Percentiles rank a stretch among this genome's conserved stretches.
These are phyloP conservation scores for western clawed frog (Xenopus tropicalis) DNA, from an alignment of 2,113 vertebrate species.

Conservation along the genomic window UCB_Xtro_10.0 CM004448.2:88415001-88415500, in stretches of 20 bases:
- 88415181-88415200: no score
- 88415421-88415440: conserved; percentile 50
- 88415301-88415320: conserved; percentile 72
- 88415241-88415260: conserved; percentile 83
- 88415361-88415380: conserved; percentile 55
- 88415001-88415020: no score
- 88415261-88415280: conserved; percentile 76
- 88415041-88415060: no score
- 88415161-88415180: no score
- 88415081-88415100: no score
- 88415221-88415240: conserved; percentile 62
- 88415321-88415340: conserved; percentile 77
- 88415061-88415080: no score
- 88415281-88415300: conserved; percentile 76
- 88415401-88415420: conserved; percentile 57
- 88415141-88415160: no score
- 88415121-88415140: no score
- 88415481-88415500: conserved; percentile 50
- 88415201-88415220: neutral
- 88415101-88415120: no score
- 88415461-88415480: conserved; percentile 49
- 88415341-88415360: conserved; percentile 79
- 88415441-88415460: conserved; percentile 49
- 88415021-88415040: no score
- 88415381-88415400: conserved; percentile 43